A percentile compares a stretch with the other conserved stretches of the same genome.
These are phyloP conservation scores for Halocaridina rubra DNA, from an alignment of 2,888 invertebrate genomes.

Conservation along the genomic window DNA sequence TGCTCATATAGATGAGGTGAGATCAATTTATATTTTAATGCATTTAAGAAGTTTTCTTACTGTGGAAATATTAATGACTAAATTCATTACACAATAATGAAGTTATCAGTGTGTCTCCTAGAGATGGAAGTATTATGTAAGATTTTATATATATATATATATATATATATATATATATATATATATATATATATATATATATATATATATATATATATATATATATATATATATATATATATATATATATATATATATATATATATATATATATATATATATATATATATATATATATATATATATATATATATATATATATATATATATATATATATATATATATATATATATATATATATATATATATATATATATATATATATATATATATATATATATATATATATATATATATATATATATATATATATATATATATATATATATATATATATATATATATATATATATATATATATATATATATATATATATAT, in stretches of 20 bases:
- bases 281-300: neutral
- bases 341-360: neutral
- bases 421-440: neutral
- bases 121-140: neutral
- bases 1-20: no score
- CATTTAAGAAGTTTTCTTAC: no score
- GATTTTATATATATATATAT: neutral
- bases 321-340: neutral
- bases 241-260: neutral
- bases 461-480: neutral
- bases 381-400: neutral
- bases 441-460: neutral
- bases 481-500: neutral
- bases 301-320: neutral
- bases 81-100: no score
- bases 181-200: neutral
- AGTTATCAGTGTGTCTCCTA: no score
- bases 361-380: neutral
- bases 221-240: neutral
- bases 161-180: neutral
- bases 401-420: neutral
- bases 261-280: neutral
- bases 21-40: no score
- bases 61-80: no score
- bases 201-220: neutral